phyloP scores from a whole-genome alignment of 2,888 invertebrate genomes.

The Parelbella ahira region DNA sequence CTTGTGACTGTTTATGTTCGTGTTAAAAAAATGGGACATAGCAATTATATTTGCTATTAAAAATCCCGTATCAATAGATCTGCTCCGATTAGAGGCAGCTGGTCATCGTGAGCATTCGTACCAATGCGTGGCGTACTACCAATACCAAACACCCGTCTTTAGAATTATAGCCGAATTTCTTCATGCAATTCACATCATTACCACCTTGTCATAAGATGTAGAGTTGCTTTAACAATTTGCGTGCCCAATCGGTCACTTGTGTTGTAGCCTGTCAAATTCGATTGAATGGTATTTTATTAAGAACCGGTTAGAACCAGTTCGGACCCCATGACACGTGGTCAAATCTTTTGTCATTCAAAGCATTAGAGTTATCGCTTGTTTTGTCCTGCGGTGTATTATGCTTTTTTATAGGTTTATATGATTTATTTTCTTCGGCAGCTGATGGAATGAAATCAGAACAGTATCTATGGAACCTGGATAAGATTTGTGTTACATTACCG shows the following conservation, averaged over 20 bases:
- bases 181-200: conserved; percentile 2
- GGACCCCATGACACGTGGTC: conserved; percentile 72
- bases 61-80: conserved; percentile 57
- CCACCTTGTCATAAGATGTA: conserved; percentile 26
- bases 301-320: conserved; percentile 70
- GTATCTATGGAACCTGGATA: too few species aligned
- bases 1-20: too few species aligned
- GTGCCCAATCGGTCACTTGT: conserved; percentile 40
- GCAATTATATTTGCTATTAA: too few species aligned
- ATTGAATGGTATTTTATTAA: conserved; percentile 70
- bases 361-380: conserved; percentile 67
- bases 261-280: conserved; percentile 46
- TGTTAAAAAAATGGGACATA: too few species aligned
- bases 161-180: too few species aligned
- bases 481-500: too few species aligned
- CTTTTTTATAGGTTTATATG: conserved; percentile 35
- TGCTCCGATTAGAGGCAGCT: conserved; percentile 55
- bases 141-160: too few species aligned
- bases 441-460: conserved; percentile 25
- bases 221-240: conserved; percentile 34
- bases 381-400: conserved; percentile 47
- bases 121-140: conserved; percentile 43
- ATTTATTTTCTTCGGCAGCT: conserved; percentile 39
- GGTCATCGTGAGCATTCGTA: conserved; percentile 46
- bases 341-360: conserved; percentile 60